Evolutionary conservation across 2,888 invertebrate species (phyloP).

Genomic region (Mechanitis messenoides): DNA sequence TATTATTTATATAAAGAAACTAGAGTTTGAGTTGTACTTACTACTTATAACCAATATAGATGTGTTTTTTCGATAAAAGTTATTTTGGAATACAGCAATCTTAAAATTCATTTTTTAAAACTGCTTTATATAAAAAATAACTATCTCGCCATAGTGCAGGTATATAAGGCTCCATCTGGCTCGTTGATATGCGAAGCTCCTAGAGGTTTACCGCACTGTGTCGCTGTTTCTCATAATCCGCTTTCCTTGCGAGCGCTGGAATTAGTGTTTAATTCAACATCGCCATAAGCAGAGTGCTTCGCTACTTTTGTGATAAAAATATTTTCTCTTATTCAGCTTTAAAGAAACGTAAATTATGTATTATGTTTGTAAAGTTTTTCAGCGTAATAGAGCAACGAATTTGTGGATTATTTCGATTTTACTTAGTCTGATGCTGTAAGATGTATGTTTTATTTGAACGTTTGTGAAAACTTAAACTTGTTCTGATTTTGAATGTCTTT

Average conservation of each 20-base stretch:
- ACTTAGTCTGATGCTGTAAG: not conserved
- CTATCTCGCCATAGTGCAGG: constrained; percentile 3
- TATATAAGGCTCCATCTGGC: constrained; percentile 26
- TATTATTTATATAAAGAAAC: too few relatives aligned
- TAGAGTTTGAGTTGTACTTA: too few relatives aligned
- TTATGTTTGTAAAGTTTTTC: constrained; percentile 3
- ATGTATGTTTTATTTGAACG: not conserved
- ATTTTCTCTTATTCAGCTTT: constrained; percentile 11
- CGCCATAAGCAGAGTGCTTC: constrained; percentile 10
- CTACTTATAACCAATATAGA: too few relatives aligned
- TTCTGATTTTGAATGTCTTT: too few relatives aligned
- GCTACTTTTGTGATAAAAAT: constrained; percentile 16
- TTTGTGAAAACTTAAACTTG: too few relatives aligned
- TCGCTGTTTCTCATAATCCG: constrained; percentile 33
- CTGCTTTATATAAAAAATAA: not conserved
- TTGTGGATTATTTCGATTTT: not conserved
- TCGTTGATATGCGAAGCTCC: constrained; percentile 32
- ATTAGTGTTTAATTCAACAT: constrained; percentile 32
- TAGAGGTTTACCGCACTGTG: constrained; percentile 29
- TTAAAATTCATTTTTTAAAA: not conserved
- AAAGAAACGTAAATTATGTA: constrained; percentile 11
- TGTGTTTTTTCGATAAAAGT: too few relatives aligned
- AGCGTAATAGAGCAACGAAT: constrained; percentile 1
- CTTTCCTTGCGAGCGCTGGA: constrained; percentile 31
- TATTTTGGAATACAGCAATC: too few relatives aligned